Evolutionary conservation across 2,888 invertebrate species (phyloP).

Genomic region (Notocelia uddmanniana): DNA sequence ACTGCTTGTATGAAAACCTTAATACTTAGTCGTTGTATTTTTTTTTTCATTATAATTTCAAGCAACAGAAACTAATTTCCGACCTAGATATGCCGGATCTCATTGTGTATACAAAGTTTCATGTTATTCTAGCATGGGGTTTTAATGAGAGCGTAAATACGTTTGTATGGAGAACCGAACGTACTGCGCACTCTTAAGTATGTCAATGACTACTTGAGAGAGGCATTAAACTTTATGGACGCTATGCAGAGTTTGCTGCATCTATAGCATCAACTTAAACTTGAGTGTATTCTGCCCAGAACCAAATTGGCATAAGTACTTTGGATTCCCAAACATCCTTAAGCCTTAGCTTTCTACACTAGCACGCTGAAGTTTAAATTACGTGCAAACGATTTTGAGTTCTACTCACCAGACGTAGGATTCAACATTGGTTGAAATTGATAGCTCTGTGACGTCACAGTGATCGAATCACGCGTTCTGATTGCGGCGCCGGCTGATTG

Average conservation of each 20-base stretch:
- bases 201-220: neutral
- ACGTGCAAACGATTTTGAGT: neutral
- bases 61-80: no score
- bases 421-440: neutral
- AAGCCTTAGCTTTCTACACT: neutral
- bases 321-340: neutral
- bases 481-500: constrained; percentile 51
- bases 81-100: no score
- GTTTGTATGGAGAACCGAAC: no score
- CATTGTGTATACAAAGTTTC: no score
- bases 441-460: constrained; percentile 19
- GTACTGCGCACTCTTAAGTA: no score
- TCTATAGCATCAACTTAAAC: neutral
- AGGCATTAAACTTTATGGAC: neutral
- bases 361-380: neutral
- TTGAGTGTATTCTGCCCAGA: neutral
- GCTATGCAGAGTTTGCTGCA: neutral
- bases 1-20: no score
- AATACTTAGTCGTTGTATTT: no score
- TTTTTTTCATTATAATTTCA: no score
- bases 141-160: no score
- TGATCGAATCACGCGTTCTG: constrained; percentile 37
- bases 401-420: neutral
- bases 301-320: neutral
- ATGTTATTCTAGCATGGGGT: no score